Evolutionary conservation across 1,140 invertebrate species (phyloP).

Genomic region (Nymphalis io): DNA sequence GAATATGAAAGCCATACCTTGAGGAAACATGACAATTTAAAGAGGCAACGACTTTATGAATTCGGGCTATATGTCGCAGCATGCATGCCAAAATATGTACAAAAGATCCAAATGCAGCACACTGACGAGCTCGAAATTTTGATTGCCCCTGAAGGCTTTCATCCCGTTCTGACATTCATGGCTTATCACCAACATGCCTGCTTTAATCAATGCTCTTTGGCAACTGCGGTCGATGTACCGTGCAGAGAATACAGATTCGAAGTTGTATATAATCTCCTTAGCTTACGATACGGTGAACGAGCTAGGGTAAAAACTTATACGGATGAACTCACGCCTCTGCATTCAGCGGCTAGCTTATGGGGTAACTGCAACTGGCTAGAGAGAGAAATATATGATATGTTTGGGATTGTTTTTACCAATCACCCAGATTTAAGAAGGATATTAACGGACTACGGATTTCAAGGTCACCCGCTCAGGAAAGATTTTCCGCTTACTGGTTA

Average conservation of each 20-base stretch:
- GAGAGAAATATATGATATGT: conserved; percentile 78
- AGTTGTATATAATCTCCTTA: conserved; percentile 95
- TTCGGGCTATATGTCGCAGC: conserved; percentile 81
- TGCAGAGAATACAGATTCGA: conserved; percentile 83
- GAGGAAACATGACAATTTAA: conserved; percentile 56
- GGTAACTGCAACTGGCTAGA: conserved; percentile 67
- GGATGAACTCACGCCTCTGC: conserved; percentile 73
- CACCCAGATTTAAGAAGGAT: conserved; percentile 78
- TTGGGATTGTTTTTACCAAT: conserved; percentile 73
- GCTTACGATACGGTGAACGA: conserved; percentile 86
- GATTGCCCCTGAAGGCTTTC: conserved; percentile 94
- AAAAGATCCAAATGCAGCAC: conserved; percentile 90
- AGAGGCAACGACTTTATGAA: conserved; percentile 63
- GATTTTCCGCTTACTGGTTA: conserved; percentile 76
- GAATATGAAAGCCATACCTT: conserved; percentile 52
- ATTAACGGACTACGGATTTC: conserved; percentile 76
- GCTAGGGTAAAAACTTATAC: conserved; percentile 73
- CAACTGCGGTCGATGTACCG: conserved; percentile 94
- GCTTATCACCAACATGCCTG: conserved; percentile 96
- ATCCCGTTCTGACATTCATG: conserved; percentile 93
- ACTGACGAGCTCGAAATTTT: conserved; percentile 94
- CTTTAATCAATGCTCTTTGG: conserved; percentile 91
- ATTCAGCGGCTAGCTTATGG: conserved; percentile 69
- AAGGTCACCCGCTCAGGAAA: conserved; percentile 74
- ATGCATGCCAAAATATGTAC: conserved; percentile 95